Conservation (phyloP, 1,140 invertebrate species). For the Mya arenaria region DNA sequence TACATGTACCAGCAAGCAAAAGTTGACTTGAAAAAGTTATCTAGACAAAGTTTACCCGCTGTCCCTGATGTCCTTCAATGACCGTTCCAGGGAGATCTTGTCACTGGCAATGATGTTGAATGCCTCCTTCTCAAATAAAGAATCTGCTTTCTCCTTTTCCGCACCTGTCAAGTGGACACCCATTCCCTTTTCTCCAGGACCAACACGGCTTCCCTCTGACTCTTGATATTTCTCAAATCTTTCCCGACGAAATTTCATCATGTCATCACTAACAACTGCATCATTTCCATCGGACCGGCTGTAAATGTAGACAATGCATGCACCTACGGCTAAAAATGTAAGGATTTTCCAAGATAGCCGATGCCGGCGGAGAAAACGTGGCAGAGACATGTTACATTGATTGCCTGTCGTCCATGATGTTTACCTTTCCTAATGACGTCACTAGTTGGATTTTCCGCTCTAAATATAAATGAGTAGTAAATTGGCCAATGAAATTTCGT, state of each 20-base stretch:
- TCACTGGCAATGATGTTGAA: conserved; percentile 95
- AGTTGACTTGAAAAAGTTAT: too few relatives aligned
- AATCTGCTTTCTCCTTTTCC: conserved; percentile 69
- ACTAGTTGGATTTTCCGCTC: neutral
- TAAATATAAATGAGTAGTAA: conserved; percentile 39
- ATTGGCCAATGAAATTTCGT: too few relatives aligned
- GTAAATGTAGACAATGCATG: conserved; percentile 29
- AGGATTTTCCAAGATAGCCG: conserved; percentile 58
- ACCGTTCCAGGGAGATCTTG: conserved; percentile 92
- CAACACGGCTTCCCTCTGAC: conserved; percentile 60
- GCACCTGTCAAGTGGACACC: conserved; percentile 69
- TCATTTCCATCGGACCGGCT: conserved; percentile 12
- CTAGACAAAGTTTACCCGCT: too few relatives aligned
- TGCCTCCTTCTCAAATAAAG: conserved; percentile 89
- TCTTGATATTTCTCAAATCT: conserved; percentile 67
- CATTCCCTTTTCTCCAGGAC: conserved; percentile 76
- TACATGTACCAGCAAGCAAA: too few relatives aligned
- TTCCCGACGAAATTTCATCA: conserved; percentile 59
- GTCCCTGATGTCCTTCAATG: conserved; percentile 91
- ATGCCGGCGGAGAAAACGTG: conserved; percentile 53
- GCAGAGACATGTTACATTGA: conserved; percentile 33
- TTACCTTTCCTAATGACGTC: conserved; percentile 34
- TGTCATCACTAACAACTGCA: neutral
- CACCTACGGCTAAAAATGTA: conserved; percentile 48
- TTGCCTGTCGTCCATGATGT: conserved; percentile 30